Percentiles rank a stretch among this genome's conserved stretches.
Evolutionary conservation across 2,113 vertebrate genomes (phyloP).

Genomic region (Excalfactoria chinensis): DNA sequence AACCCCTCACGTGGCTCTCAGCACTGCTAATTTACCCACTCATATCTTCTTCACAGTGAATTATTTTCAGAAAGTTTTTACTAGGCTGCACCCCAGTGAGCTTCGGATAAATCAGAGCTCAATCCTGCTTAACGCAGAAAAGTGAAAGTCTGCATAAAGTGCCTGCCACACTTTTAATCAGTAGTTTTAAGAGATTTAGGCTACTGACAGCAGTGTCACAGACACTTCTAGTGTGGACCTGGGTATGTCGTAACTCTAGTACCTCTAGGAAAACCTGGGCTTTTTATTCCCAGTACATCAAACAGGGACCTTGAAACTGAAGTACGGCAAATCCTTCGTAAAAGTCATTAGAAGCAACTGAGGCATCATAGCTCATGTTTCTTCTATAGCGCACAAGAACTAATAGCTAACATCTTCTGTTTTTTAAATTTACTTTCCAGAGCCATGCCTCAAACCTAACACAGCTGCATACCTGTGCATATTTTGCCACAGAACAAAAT

Average conservation of each 20-base stretch:
- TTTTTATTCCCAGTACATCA: background rate
- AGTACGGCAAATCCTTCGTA: background rate
- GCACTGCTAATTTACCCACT: rapidly evolving
- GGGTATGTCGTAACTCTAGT: background rate
- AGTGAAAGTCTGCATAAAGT: background rate
- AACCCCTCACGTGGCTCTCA: background rate
- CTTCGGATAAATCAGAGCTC: background rate
- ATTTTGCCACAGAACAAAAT: background rate
- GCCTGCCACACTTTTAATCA: background rate
- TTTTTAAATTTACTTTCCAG: background rate
- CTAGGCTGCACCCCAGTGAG: background rate
- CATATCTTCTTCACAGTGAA: background rate
- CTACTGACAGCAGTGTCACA: background rate
- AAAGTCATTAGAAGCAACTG: background rate
- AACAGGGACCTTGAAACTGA: background rate
- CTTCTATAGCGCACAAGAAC: background rate
- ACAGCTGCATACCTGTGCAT: background rate
- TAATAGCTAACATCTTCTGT: background rate
- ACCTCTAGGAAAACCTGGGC: background rate
- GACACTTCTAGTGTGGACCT: rapidly evolving
- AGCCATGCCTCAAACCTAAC: rapidly evolving
- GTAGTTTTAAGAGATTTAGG: background rate
- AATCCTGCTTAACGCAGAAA: background rate
- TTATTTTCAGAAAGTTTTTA: background rate
- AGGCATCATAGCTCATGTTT: background rate